Base-by-base conservation (phyloP, 1,140 invertebrate genomes). In the Lepidotrigona ventralis region DNA sequence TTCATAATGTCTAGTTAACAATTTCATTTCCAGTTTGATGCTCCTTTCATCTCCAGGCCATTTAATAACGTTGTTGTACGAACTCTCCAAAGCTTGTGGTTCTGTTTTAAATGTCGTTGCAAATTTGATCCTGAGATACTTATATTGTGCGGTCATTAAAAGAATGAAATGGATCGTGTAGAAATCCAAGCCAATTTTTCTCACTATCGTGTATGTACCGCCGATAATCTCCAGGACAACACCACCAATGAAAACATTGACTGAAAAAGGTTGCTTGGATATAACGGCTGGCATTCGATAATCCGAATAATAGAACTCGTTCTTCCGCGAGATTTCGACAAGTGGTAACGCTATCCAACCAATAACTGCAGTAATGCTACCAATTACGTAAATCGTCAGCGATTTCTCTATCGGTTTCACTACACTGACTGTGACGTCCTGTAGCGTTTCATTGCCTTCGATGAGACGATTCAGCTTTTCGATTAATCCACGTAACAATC, bases 101-200 rank as follows among this genome's bases (percentile, higher is more conserved):
- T 58, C 1, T 0, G 2, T 29, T 9, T 12, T 56, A 70, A 86
- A 80, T 17, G 85, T 29, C 14, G 54, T 33, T 2, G 39, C 51
- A n/a, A 89, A 68, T 63, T 85, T 74, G 1, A n/a, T 17, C 11
- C 78, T 72, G 1, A 81, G 33, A 54, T 90, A 90, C 54, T 77
- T 81, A 54, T 91, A 90, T 15, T 90, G 85, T 0, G 85, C 86
- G 0, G 89, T 89, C 12, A 88, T 68, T 11, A 90, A 54, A 1
- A 88, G 60, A 23, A 91, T 83, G 1, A 88, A 39, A 14, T 91
- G 80, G 23, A 86, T 90, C 19, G 82, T 83, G 53, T 91, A 91
- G 4, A 90, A 0, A 17, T 91, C 90, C 19, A 90, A 33, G 17
- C 88, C 69, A 11, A 75, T 63, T 60, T 91, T 91, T 63, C 72